Evolutionary conservation across 2,888 invertebrate genomes (phyloP), one percentile per base, ranked within the genome.

Genomic region (Adelognathus sp.): DNA sequence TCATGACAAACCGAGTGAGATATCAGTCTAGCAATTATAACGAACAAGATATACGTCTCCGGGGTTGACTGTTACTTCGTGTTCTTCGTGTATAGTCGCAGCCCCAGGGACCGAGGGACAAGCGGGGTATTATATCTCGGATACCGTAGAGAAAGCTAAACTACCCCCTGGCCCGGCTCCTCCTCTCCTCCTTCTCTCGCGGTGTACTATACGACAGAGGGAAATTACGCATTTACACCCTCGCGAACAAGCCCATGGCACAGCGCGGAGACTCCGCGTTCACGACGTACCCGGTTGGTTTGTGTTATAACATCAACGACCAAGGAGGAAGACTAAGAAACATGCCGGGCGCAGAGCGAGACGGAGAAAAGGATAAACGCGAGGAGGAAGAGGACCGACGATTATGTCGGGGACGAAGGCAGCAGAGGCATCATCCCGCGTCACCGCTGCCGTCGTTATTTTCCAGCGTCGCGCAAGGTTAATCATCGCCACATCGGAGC

Each of bases 381-480:
- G 46, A 66, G 33, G 58, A 60, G 67, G 61, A 56, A 33, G 54
- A 21, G 46, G 60, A 41, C 50, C 39, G 39, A 50, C 54, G 29
- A 39, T 29, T 27, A 1, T 27, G 56, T 33, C 58, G 27, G 54
- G 27, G 29, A 67, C n/a, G 58, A 41, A 54, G 67, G 63, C 44
- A 69, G 31, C 21, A 27, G 72, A 11, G 46, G 64, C 52, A 54
- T 73, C 75, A 74, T 70, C 60, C 64, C 64, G 58, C 72, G 79
- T 76, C 66, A 69, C 82, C 81, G 79, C 63, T 82, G 80, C 74
- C 83, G 66, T 82, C 83, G 86, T 86, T 88, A 89, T 89, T 89
- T 89, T 89, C 88, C 89, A 86, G 84, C 85, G 90, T 89, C 90
- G 86, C 87, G 88, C 87, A 87, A 86, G 88, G 88, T 90, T 91